Evolutionary conservation across 2,797 vertebrate genomes (phyloP).

Genomic region (Odontamblyopus rebecca): DNA sequence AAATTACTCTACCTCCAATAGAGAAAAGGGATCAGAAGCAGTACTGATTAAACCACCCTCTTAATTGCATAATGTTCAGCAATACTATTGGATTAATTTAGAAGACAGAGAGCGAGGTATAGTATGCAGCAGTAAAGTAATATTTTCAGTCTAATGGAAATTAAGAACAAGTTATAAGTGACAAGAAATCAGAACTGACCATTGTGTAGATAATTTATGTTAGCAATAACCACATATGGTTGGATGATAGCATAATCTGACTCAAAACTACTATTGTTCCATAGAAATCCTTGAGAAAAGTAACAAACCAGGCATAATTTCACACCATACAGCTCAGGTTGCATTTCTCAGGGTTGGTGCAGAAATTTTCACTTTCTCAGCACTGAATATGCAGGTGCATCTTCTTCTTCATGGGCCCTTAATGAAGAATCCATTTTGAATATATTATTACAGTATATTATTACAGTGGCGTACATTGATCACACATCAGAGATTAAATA

Average conservation of each 20-base stretch:
- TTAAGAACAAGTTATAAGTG: neutral
- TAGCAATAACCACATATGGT: neutral
- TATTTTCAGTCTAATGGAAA: neutral
- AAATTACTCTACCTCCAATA: too few species aligned
- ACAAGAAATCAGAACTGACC: neutral
- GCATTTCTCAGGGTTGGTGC: neutral
- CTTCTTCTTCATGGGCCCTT: constrained; percentile 25
- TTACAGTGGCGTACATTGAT: constrained; percentile 16
- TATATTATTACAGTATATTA: constrained; percentile 36
- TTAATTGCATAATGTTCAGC: neutral
- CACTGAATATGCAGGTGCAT: constrained; percentile 5
- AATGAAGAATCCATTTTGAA: constrained; percentile 10
- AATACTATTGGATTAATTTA: neutral
- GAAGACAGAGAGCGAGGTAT: neutral
- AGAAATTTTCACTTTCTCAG: neutral
- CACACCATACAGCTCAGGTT: neutral
- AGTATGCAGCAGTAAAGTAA: neutral
- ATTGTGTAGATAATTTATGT: neutral
- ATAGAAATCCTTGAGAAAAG: neutral
- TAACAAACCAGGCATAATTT: neutral
- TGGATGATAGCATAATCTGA: neutral
- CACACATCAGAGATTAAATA: constrained; percentile 31
- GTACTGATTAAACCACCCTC: neutral
- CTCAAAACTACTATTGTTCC: too few species aligned
- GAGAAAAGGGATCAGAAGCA: neutral